phyloP scores from a whole-genome alignment of 1,140 invertebrate species.

The Capitella teleta region DNA sequence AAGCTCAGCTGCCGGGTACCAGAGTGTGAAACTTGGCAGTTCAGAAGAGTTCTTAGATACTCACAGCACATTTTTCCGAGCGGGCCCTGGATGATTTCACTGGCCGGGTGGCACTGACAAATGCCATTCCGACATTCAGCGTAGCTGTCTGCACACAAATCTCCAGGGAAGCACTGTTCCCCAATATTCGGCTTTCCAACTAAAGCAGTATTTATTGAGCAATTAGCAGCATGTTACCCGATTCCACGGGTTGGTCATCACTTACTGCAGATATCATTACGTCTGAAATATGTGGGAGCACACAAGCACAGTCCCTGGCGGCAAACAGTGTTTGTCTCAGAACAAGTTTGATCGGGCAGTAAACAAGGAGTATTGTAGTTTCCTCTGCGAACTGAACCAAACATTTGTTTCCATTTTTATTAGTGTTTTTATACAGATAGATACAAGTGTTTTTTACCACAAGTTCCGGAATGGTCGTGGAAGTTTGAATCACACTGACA shows the following conservation, averaged over 20 bases:
- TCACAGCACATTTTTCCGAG: too few relatives aligned
- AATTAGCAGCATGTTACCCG: too few relatives aligned
- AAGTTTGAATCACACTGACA: not conserved
- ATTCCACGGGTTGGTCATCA: too few relatives aligned
- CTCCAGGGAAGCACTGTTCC: not conserved
- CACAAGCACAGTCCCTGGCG: not conserved
- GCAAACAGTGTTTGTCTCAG: not conserved
- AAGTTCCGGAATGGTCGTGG: not conserved
- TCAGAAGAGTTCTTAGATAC: too few relatives aligned
- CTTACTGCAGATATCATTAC: not conserved
- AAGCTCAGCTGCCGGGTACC: too few relatives aligned
- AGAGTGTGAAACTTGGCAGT: too few relatives aligned
- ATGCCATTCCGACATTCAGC: conserved; percentile 4
- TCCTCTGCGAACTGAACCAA: not conserved
- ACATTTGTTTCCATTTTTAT: too few relatives aligned
- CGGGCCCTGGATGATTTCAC: too few relatives aligned
- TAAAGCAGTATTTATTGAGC: too few relatives aligned
- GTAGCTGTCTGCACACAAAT: conserved; percentile 2
- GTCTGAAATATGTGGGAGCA: not conserved
- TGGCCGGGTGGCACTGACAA: not conserved
- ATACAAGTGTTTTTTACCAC: too few relatives aligned
- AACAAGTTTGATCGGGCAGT: not conserved
- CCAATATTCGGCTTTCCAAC: not conserved
- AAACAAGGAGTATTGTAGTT: not conserved
- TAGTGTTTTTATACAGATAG: too few relatives aligned